These are phyloP conservation scores for Nasonia longicornis DNA, from an alignment of 1,140 invertebrate genomes.

Conservation along the genomic window DNA sequence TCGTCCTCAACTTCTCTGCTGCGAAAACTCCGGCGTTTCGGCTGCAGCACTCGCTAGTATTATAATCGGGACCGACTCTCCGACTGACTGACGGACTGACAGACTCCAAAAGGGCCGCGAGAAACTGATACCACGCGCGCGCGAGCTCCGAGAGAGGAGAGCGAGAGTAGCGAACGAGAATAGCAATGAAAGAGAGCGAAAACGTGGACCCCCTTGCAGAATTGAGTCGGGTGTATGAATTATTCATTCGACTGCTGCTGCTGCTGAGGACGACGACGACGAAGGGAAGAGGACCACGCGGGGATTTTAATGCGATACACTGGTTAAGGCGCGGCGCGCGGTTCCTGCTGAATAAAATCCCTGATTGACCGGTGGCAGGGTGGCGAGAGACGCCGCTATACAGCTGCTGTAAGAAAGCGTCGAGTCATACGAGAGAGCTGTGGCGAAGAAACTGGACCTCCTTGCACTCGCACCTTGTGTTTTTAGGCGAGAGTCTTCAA, in stretches of 20 bases:
- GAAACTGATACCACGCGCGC: slow-evolving; percentile 12
- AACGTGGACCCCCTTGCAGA: slow-evolving; percentile 26
- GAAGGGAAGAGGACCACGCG: slow-evolving; percentile 49
- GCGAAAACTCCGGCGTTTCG: neutral
- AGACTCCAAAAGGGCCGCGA: slow-evolving; percentile 48
- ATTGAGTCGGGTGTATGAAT: slow-evolving; percentile 38
- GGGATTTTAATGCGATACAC: slow-evolving; percentile 63
- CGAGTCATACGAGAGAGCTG: slow-evolving; percentile 50
- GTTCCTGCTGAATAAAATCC: slow-evolving; percentile 63
- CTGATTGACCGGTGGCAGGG: slow-evolving; percentile 63
- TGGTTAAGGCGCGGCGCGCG: slow-evolving; percentile 57
- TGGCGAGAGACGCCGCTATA: slow-evolving; percentile 50
- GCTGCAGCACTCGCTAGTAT: slow-evolving; percentile 47
- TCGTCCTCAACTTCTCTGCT: neutral
- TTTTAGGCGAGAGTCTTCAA: neutral
- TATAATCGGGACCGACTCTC: slow-evolving; percentile 57
- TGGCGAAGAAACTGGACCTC: neutral
- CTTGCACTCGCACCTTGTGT: neutral
- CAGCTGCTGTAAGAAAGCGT: slow-evolving; percentile 55
- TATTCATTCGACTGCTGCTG: slow-evolving; percentile 33
- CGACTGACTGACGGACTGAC: slow-evolving; percentile 60
- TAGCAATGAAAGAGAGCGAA: slow-evolving; percentile 46
- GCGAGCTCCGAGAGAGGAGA: neutral
- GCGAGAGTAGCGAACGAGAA: neutral
- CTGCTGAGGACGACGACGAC: neutral